Conservation (phyloP, 2,888 invertebrate species). For the Epiperipatus broadwayi region DNA sequence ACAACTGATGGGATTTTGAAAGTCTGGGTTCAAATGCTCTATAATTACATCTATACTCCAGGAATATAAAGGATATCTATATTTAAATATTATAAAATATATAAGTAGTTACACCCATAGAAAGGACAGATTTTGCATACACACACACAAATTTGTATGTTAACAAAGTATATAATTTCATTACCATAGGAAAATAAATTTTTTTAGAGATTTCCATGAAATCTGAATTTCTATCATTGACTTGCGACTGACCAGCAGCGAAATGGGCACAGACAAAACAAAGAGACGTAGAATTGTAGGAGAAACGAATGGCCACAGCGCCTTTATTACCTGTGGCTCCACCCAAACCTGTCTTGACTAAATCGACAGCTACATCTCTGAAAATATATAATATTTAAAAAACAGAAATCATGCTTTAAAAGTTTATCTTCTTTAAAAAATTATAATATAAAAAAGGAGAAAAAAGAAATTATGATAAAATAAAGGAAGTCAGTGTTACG, state of each 20-base stretch:
- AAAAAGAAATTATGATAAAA: constrained; percentile 4
- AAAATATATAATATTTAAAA: constrained; percentile 14
- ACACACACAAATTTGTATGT: not conserved
- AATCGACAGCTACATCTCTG: constrained; percentile 77
- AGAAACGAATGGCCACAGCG: constrained; percentile 74
- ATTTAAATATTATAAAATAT: no score
- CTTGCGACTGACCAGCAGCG: constrained; percentile 93
- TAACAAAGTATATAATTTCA: no score
- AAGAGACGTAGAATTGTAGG: constrained; percentile 74
- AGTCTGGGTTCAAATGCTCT: no score
- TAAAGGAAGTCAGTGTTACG: constrained; percentile 12
- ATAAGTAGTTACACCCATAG: no score
- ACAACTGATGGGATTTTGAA: no score
- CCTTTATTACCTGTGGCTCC: constrained; percentile 97
- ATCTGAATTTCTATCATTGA: constrained; percentile 82
- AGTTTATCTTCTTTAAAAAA: not conserved
- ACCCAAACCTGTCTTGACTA: constrained; percentile 92
- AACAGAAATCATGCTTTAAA: constrained; percentile 8
- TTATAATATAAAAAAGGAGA: constrained; percentile 5
- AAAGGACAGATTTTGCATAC: not conserved
- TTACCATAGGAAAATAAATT: constrained; percentile 31
- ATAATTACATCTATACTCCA: no score
- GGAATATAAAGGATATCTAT: no score
- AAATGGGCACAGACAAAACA: constrained; percentile 98
- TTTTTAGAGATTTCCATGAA: constrained; percentile 86